Percentiles rank a stretch among this genome's conserved stretches.
Conservation (phyloP, 1,140 invertebrate genomes). For the Babylonia areolata region DNA sequence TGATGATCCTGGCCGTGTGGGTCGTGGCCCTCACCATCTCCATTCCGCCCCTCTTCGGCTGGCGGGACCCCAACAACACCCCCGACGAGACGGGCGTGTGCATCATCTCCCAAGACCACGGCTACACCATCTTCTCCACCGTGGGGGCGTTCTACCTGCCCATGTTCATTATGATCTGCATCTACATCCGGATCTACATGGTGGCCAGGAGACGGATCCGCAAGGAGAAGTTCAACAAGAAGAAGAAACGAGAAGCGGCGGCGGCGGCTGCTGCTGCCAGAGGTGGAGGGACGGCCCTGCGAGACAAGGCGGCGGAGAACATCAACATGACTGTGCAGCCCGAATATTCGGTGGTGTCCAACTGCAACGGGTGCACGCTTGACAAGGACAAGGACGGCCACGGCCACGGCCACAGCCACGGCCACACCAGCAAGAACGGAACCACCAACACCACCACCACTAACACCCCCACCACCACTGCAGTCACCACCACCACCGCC, state of each 20-base stretch:
- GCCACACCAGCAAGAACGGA: slow-evolving; percentile 28
- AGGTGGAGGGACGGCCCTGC: slow-evolving; percentile 1
- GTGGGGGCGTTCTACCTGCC: slow-evolving; percentile 76
- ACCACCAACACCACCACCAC: slow-evolving; percentile 15
- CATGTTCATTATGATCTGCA: slow-evolving; percentile 73
- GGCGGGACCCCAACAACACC: slow-evolving; percentile 66
- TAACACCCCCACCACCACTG: too few species aligned
- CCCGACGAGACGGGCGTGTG: slow-evolving; percentile 65
- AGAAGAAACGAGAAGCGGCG: slow-evolving; percentile 47
- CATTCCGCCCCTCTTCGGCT: slow-evolving; percentile 87
- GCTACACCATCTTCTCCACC: slow-evolving; percentile 75
- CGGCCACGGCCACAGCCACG: slow-evolving; percentile 36
- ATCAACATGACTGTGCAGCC: slow-evolving; percentile 42
- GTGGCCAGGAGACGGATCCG: slow-evolving; percentile 72
- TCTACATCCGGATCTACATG: slow-evolving; percentile 73
- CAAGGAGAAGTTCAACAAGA: slow-evolving; percentile 64
- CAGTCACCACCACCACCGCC: not conserved
- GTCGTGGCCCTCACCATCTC: slow-evolving; percentile 88
- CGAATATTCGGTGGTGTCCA: slow-evolving; percentile 52
- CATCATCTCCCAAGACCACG: slow-evolving; percentile 72
- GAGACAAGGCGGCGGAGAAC: slow-evolving; percentile 5
- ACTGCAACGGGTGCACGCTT: slow-evolving; percentile 52
- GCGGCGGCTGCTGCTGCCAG: too few species aligned
- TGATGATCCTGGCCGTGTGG: slow-evolving; percentile 96
- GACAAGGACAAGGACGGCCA: slow-evolving; percentile 28